phyloP scores from a whole-genome alignment of 1,140 invertebrate species.

The Sarcophaga peregrina region DNA sequence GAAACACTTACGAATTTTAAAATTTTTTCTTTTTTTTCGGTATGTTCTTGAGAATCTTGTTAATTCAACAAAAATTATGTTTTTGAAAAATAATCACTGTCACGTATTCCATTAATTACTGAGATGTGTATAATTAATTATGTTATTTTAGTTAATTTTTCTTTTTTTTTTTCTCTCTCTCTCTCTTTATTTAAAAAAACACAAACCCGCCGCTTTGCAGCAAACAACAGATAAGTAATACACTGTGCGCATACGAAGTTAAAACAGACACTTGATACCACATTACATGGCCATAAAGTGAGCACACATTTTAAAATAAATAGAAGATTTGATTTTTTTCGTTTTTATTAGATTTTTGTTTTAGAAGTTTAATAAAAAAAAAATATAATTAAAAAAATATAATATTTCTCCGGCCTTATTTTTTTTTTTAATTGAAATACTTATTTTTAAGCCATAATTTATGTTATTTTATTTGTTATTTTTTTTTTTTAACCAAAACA shows the following conservation, averaged over 20 bases:
- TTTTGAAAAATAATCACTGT: constrained; percentile 32
- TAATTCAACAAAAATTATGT: constrained; percentile 15
- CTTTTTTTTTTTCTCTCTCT: not conserved
- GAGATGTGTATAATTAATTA: constrained; percentile 24
- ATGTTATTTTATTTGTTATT: not conserved
- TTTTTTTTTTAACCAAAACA: not conserved
- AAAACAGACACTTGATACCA: constrained; percentile 35
- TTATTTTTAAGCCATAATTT: constrained; percentile 3
- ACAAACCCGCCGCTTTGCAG: not conserved
- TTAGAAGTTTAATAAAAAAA: not conserved
- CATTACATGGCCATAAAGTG: constrained; percentile 35
- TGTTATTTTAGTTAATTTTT: constrained; percentile 23
- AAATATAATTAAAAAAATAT: not conserved
- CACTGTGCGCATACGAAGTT: constrained; percentile 3
- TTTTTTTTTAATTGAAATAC: not conserved
- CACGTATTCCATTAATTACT: constrained; percentile 31
- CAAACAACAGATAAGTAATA: not conserved
- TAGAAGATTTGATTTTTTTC: not conserved
- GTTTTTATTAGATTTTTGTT: not conserved
- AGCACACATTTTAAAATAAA: not conserved
- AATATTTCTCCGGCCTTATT: not conserved
- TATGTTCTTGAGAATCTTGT: not conserved
- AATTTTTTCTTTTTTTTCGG: not conserved
- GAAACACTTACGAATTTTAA: not conserved
- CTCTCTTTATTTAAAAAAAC: not conserved